A percentile compares a stretch with the other conserved stretches of the same genome.
Evolutionary conservation across 2,113 vertebrate species (phyloP).

Genomic region (Neofelis nebulosa): DNA sequence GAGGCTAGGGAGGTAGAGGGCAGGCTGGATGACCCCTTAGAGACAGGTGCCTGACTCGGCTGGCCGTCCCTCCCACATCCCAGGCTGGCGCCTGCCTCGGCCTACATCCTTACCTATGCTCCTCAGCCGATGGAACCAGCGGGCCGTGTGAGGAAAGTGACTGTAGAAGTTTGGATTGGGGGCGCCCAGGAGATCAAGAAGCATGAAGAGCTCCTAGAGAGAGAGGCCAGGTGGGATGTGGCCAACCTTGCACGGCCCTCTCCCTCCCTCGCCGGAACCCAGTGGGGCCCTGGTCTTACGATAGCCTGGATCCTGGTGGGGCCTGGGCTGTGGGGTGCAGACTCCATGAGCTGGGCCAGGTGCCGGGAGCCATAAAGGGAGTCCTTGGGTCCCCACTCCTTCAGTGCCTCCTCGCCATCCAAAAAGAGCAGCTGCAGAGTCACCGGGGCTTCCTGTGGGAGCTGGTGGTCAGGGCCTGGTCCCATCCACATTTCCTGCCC

Average conservation of each 20-base stretch:
- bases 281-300: constrained; percentile 81
- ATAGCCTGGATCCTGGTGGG: constrained; percentile 88
- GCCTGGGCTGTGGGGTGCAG: constrained; percentile 80
- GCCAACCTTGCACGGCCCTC: not conserved
- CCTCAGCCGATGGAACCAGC: constrained; percentile 92
- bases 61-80: fast-evolving
- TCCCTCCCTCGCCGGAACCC: not conserved
- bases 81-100: not conserved
- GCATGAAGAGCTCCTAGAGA: constrained; percentile 91
- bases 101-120: constrained; percentile 85
- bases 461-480: not conserved
- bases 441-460: constrained; percentile 70
- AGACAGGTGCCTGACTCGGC: not conserved
- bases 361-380: constrained; percentile 94
- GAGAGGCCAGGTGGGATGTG: not conserved
- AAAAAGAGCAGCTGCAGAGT: constrained; percentile 93
- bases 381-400: constrained; percentile 90
- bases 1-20: not conserved
- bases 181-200: constrained; percentile 92
- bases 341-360: constrained; percentile 89
- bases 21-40: not conserved
- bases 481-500: not conserved
- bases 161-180: constrained; percentile 89
- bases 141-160: constrained; percentile 91
- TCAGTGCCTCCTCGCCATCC: constrained; percentile 93